Evolutionary conservation across 2,888 invertebrate species (phyloP).

Genomic region (Cartodere bifasciata): DNA sequence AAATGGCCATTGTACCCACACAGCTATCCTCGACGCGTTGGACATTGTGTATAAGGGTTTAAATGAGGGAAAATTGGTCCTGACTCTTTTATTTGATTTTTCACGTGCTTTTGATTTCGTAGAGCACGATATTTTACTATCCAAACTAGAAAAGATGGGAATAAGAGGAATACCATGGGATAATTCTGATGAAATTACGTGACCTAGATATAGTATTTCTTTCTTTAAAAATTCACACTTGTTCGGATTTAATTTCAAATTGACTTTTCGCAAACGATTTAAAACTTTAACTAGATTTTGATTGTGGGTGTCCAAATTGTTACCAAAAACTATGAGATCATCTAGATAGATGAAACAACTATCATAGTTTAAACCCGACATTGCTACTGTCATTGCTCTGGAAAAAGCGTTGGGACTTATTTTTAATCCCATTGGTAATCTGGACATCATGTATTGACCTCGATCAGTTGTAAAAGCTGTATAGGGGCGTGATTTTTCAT

Average conservation of each 20-base stretch:
- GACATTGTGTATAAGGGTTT: too few relatives aligned
- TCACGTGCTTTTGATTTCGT: too few relatives aligned
- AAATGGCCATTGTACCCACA: too few relatives aligned
- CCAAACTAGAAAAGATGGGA: too few relatives aligned
- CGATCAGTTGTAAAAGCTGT: slow-evolving; percentile 19
- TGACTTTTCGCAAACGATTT: slow-evolving; percentile 11
- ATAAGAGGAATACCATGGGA: too few relatives aligned
- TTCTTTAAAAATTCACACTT: slow-evolving; percentile 17
- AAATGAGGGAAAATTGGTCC: too few relatives aligned
- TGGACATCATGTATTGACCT: slow-evolving; percentile 19
- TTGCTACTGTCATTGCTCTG: slow-evolving; percentile 16
- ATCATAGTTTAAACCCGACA: slow-evolving; percentile 16
- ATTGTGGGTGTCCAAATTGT: slow-evolving; percentile 15
- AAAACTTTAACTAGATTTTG: slow-evolving; percentile 16
- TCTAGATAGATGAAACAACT: slow-evolving; percentile 16
- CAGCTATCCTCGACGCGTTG: too few relatives aligned
- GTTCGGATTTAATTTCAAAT: slow-evolving; percentile 17
- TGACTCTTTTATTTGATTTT: too few relatives aligned
- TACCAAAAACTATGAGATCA: slow-evolving; percentile 16
- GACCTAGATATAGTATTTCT: slow-evolving; percentile 14
- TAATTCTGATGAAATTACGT: slow-evolving; percentile 12
- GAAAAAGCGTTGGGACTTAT: slow-evolving; percentile 19
- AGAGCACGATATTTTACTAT: too few relatives aligned
- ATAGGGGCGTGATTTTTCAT: slow-evolving; percentile 13
- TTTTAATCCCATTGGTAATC: slow-evolving; percentile 20